Base-by-base conservation (phyloP, 2,113 vertebrate species). In the Vicugna pacos region DNA sequence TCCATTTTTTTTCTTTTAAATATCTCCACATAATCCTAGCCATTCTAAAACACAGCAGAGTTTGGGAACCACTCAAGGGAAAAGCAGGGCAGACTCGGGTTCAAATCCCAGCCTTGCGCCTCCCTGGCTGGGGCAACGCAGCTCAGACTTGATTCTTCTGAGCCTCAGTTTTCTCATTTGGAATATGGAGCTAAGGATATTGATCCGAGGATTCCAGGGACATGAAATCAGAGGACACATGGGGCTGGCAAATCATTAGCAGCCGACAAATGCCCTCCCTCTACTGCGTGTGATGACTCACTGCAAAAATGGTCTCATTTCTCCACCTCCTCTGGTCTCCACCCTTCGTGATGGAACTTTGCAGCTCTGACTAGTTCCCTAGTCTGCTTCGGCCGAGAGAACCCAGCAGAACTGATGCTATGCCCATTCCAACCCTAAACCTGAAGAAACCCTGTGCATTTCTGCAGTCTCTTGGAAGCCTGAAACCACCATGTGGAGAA, bases 201-300 rank as follows among this genome's bases (percentile, higher is more conserved):
- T 7, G 19, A 14, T 46, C 52, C 6, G 16, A 48, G 77, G 60
- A 85, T 28, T 19, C 1, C 17, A 0, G 0, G 4, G 42, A 72
- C 28, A 42, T 42, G 76, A 70, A 22, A 30, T 30, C 81, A 5
- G 20, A 69, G 32, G 46, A 54, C 70, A 20, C 5, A 0, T 0
- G 7, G 9, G 22, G 46, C 46, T 15, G 16, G n/a, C 30, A 50
- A 70, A 22, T 0, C 15, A 24, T 20, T 6, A 89, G 32, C 28
- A 5, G 35, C 73, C 62, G 52, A 35, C 2, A 26, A 38, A 0
- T 1, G 16, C 16, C 14, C 20, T 8, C 2, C 3, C 12, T 19
- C 58, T 6, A n/a, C 62, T 50, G 11, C 65, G 4, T 2, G 0
- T 0, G 24, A 4, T 22, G 30, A 15, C 3, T 1, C 12, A 12